Evolutionary conservation across 2,113 vertebrate genomes (phyloP).

Genomic region (Mugil cephalus): DNA sequence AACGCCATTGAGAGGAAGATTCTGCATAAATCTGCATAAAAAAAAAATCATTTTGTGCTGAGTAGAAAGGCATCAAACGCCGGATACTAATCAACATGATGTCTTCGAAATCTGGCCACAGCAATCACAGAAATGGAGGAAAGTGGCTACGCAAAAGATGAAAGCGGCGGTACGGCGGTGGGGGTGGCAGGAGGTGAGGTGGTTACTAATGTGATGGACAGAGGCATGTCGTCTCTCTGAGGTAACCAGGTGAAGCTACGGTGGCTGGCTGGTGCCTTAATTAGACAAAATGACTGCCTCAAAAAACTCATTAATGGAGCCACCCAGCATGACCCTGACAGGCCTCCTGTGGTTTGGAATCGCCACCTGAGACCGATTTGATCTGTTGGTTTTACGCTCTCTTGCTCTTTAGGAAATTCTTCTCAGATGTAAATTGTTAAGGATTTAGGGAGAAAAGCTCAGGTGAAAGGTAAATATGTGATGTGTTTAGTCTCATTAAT

Average conservation of each 20-base stretch:
- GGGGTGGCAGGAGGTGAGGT: slow-evolving; percentile 2
- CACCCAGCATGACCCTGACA: slow-evolving; percentile 34
- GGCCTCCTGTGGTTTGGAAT: not conserved
- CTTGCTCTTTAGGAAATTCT: not conserved
- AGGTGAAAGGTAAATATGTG: too few relatives aligned
- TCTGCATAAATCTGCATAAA: slow-evolving; percentile 23
- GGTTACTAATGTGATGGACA: slow-evolving; percentile 38
- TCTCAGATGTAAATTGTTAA: slow-evolving; percentile 9
- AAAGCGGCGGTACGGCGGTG: slow-evolving; percentile 33
- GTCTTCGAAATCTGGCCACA: slow-evolving; percentile 36
- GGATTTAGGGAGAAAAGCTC: slow-evolving; percentile 2
- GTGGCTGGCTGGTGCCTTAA: slow-evolving; percentile 46
- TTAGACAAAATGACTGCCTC: slow-evolving; percentile 54
- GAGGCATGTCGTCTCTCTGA: slow-evolving; percentile 19
- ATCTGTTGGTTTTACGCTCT: slow-evolving; percentile 32
- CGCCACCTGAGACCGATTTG: slow-evolving; percentile 15
- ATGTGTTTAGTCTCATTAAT: too few relatives aligned
- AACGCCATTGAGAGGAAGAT: not conserved
- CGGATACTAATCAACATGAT: slow-evolving; percentile 40
- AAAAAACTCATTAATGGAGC: slow-evolving; percentile 61
- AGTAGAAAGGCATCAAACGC: slow-evolving; percentile 48
- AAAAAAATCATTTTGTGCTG: not conserved
- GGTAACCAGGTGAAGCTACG: slow-evolving; percentile 37
- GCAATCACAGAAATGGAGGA: slow-evolving; percentile 51
- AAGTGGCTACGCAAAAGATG: slow-evolving; percentile 49